phyloP scores from a whole-genome alignment of 1,140 invertebrate species.

The Cyclina sinensis region DNA sequence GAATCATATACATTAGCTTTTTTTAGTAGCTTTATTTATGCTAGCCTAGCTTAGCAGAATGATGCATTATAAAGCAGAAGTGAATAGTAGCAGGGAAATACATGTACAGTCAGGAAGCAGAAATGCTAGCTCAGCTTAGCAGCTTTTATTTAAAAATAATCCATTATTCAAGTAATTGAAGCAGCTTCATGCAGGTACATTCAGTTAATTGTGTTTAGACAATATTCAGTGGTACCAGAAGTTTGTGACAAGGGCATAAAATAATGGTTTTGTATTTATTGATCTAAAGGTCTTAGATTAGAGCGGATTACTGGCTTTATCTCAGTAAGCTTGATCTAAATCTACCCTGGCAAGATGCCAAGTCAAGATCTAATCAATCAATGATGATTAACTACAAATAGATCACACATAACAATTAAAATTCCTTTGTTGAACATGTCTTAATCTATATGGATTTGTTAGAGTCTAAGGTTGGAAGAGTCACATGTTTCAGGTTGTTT shows the following conservation, averaged over 20 bases:
- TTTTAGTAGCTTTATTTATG: too few relatives aligned
- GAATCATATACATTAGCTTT: too few relatives aligned
- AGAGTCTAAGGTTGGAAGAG: neutral
- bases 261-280: slow-evolving; percentile 7
- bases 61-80: too few relatives aligned
- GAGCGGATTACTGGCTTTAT: slow-evolving; percentile 5
- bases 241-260: slow-evolving; percentile 7
- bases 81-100: too few relatives aligned
- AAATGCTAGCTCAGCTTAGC: too few relatives aligned
- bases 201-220: neutral
- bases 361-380: slow-evolving; percentile 8
- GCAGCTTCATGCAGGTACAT: too few relatives aligned
- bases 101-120: too few relatives aligned
- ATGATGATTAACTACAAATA: slow-evolving; percentile 17
- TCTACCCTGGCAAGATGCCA: neutral
- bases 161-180: too few relatives aligned
- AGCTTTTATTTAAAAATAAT: too few relatives aligned
- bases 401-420: slow-evolving; percentile 10
- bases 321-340: slow-evolving; percentile 13
- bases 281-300: slow-evolving; percentile 8
- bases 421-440: neutral
- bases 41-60: too few relatives aligned
- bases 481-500: too few relatives aligned
- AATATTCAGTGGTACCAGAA: neutral
- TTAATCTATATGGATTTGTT: neutral